Conservation (phyloP, 2,113 vertebrate genomes). For the Pelusios castaneus region DNA sequence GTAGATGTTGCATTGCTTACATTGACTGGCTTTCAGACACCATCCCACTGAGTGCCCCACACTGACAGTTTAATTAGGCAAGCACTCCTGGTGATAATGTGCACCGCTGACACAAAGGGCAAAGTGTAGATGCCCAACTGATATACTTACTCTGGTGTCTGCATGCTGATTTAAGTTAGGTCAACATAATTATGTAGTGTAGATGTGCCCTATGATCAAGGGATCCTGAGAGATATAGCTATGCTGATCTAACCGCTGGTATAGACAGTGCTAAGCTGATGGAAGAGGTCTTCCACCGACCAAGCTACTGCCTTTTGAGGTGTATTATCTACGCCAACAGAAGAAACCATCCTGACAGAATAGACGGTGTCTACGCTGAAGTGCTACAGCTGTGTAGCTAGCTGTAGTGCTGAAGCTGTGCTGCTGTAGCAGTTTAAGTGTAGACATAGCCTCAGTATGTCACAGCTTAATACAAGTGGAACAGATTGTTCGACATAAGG, state of each 20-base stretch:
- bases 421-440: neutral
- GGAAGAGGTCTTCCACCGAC: neutral
- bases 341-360: neutral
- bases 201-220: neutral
- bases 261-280: neutral
- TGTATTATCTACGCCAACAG: neutral
- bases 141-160: neutral
- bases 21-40: neutral
- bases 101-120: too few species aligned
- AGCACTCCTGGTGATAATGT: neutral
- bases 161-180: neutral
- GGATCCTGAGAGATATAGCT: neutral
- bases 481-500: neutral
- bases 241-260: neutral
- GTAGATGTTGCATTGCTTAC: neutral
- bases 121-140: neutral
- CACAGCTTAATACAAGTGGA: neutral
- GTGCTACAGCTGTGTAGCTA: neutral
- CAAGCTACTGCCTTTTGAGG: neutral
- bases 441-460: neutral
- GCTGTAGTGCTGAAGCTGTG: neutral
- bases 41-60: neutral
- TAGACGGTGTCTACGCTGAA: neutral
- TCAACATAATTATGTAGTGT: neutral
- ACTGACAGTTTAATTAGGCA: neutral